Percentiles rank a stretch among this genome's conserved stretches.
Evolutionary conservation across 2,797 vertebrate species (phyloP).

Genomic region (Karalla daura): DNA sequence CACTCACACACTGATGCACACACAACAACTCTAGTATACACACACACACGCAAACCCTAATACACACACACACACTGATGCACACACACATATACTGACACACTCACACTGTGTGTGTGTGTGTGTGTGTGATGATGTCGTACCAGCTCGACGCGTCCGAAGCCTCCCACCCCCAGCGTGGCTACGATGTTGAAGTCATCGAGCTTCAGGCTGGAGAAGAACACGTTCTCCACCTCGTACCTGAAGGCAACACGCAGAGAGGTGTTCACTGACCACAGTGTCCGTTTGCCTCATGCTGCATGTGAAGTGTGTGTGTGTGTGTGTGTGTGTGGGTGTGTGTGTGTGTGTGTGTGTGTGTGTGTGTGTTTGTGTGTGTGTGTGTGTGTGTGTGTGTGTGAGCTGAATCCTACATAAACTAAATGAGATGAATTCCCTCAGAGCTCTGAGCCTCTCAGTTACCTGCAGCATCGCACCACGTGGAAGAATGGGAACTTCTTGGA

Average conservation of each 20-base stretch:
- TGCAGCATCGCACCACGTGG: constrained; percentile 92
- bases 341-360: too few relatives aligned
- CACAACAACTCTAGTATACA: too few relatives aligned
- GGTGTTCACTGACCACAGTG: constrained; percentile 14
- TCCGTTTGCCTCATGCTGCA: neutral
- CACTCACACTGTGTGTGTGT: neutral
- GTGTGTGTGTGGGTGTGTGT: too few relatives aligned
- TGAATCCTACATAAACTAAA: too few relatives aligned
- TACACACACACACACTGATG: too few relatives aligned
- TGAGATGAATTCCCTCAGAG: too few relatives aligned
- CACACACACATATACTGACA: too few relatives aligned
- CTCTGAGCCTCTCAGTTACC: constrained; percentile 82
- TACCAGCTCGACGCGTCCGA: constrained; percentile 94
- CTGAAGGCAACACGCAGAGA: constrained; percentile 82
- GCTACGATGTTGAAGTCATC: constrained; percentile 96
- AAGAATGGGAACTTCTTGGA: constrained; percentile 97
- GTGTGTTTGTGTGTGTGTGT: too few relatives aligned
- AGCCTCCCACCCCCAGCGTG: constrained; percentile 94
- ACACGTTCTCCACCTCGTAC: constrained; percentile 93
- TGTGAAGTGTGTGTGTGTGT: neutral
- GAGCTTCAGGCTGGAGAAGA: constrained; percentile 94
- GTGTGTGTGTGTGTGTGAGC: too few relatives aligned
- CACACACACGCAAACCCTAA: too few relatives aligned
- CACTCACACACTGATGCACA: neutral
- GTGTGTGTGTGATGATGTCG: neutral